Percentiles rank a stretch among this genome's conserved stretches.
These are phyloP conservation scores for Asteroscopus sphinx DNA, from an alignment of 2,888 invertebrate species.

Conservation along the genomic window DNA sequence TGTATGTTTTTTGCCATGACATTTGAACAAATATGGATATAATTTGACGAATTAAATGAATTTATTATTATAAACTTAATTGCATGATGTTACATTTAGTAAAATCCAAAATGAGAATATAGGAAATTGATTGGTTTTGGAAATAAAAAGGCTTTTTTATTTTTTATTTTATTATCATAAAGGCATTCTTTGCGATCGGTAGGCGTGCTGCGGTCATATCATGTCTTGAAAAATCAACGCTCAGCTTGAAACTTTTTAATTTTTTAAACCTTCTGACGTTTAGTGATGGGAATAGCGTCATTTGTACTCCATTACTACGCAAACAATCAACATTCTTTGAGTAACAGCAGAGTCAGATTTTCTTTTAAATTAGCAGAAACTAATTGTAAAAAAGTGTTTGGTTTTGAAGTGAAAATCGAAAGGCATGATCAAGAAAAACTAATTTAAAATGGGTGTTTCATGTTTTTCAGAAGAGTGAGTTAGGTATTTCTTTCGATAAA, in stretches of 20 bases:
- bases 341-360: slow-evolving; percentile 67
- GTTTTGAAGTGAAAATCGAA: background rate
- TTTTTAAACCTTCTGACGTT: slow-evolving; percentile 18
- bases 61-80: too few species aligned
- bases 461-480: too few species aligned
- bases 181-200: slow-evolving; percentile 14
- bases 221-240: slow-evolving; percentile 18
- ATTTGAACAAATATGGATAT: too few species aligned
- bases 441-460: too few species aligned
- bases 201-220: slow-evolving; percentile 37
- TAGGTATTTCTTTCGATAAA: too few species aligned
- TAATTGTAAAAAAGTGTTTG: background rate
- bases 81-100: too few species aligned
- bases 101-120: too few species aligned
- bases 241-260: slow-evolving; percentile 5
- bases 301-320: slow-evolving; percentile 68
- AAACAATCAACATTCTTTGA: slow-evolving; percentile 63
- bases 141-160: too few species aligned
- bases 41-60: too few species aligned
- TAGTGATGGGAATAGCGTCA: slow-evolving; percentile 58
- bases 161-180: too few species aligned
- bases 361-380: slow-evolving; percentile 26
- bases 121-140: too few species aligned
- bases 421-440: background rate
- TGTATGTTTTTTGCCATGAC: too few species aligned